Conservation (phyloP, 2,113 vertebrate genomes). For the Poeciliopsis occidentalis region DNA sequence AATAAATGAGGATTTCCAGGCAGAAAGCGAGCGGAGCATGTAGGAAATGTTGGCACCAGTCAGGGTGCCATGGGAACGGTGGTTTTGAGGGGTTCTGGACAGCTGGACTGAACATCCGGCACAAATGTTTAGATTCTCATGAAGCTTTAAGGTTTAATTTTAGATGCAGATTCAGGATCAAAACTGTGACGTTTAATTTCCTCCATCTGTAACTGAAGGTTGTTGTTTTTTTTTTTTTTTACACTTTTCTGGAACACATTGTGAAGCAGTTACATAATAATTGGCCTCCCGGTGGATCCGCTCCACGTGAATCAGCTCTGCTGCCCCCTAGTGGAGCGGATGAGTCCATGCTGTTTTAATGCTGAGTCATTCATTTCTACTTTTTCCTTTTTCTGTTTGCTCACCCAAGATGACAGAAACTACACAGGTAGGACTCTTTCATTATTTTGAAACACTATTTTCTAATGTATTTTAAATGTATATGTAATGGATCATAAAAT, state of each 20-base stretch:
- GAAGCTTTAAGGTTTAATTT: background rate
- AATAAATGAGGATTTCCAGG: constrained; percentile 40
- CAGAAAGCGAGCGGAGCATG: background rate
- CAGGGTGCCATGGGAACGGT: constrained; percentile 66
- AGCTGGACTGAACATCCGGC: constrained; percentile 15
- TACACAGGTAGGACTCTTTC: constrained; percentile 74
- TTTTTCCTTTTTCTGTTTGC: constrained; percentile 11
- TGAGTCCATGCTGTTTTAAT: background rate
- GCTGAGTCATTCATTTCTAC: background rate
- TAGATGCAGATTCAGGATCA: background rate
- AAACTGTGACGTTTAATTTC: background rate
- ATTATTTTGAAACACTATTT: background rate
- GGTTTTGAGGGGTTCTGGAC: constrained; percentile 44
- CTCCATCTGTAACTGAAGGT: background rate
- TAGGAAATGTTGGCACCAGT: constrained; percentile 51
- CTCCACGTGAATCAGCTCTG: background rate
- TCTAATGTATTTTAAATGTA: background rate
- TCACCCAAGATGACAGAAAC: constrained; percentile 77
- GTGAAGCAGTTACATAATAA: background rate
- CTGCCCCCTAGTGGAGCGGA: constrained; percentile 57
- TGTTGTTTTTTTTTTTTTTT: background rate
- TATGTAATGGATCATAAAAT: no score
- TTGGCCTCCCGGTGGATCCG: constrained; percentile 6
- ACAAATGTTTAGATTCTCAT: background rate
- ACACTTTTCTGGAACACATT: background rate